Evolutionary conservation across 2,888 invertebrate genomes (phyloP).

Genomic region (Heliconius ismenius): DNA sequence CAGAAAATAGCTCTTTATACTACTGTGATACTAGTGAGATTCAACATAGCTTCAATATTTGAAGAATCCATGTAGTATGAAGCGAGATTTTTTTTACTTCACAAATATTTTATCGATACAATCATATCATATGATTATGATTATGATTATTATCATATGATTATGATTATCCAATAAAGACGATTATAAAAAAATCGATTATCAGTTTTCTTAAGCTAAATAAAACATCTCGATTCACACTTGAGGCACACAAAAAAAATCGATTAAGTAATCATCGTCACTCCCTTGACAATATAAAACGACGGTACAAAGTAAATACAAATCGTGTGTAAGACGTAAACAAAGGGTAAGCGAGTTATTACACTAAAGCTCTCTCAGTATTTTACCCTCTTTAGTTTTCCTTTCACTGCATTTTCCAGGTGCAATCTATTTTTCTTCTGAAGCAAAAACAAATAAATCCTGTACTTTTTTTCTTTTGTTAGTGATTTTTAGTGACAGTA

Average conservation of each 20-base stretch:
- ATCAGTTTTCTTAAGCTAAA: background rate
- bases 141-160: no score
- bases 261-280: background rate
- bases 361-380: conserved; percentile 70
- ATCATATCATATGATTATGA: no score
- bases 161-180: background rate
- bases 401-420: conserved; percentile 79
- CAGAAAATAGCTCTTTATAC: background rate
- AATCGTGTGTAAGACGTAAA: conserved; percentile 65
- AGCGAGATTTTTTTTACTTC: background rate
- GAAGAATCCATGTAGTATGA: background rate
- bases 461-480: conserved; percentile 50
- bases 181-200: background rate
- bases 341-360: conserved; percentile 74
- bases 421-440: conserved; percentile 82
- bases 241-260: background rate
- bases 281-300: conserved; percentile 42
- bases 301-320: conserved; percentile 37
- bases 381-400: conserved; percentile 79
- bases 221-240: conserved; percentile 4
- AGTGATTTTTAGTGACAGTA: background rate
- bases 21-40: conserved; percentile 12
- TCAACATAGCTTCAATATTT: conserved; percentile 7
- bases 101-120: background rate
- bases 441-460: conserved; percentile 77